Evolutionary conservation across 2,113 vertebrate species (phyloP), one percentile per base, ranked within the genome.

Genomic region (Lynx canadensis): DNA sequence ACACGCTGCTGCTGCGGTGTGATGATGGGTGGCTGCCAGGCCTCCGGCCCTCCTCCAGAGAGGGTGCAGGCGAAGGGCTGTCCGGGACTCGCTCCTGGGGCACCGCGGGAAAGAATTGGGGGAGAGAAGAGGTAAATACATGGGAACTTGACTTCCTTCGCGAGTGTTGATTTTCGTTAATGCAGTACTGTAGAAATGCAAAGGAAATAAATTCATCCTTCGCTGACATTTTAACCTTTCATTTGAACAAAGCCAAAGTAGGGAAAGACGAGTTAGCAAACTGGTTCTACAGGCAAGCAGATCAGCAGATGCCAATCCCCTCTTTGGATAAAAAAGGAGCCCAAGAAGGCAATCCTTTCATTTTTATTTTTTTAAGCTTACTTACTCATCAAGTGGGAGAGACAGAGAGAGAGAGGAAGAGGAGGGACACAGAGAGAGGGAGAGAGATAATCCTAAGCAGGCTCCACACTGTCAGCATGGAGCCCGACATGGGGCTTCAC

Each of bases 1-100:
- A 99, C 98, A 99, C 99, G 13, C 99, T 99, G 99, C 99, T 99
- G 99, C 99, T 99, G 97, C 99, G 99, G 96, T 99, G 99, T n/a
- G 99, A 99, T 16, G 99, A 99, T 0, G 99, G 99, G 97, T 99
- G 99, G 97, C 99, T 99, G 96, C 99, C 99, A 48, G 99, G 99
- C 99, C 99, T 99, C 97, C 99, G 99, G 90, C 99, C 99, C 98
- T 99, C 99, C 99, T 99, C 99, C 98, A 99, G 98, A 89, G 99
- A 99, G 31, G 99, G 99, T 48, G 99, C 99, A 89, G 99, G 99
- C 23, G 99, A 99, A 73, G 99, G 99, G 95, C 99, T 99, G 98
- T 99, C 99, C 33, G 99, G 99, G 96, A 99, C 99, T 31, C 99
- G 99, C 98, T 99, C 99, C 99, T 99, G 98, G 52, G 97, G 1